Percentiles rank a stretch among this genome's conserved stretches.
Evolutionary conservation across 2,888 invertebrate species (phyloP).

Genomic region (Acleris laterana): DNA sequence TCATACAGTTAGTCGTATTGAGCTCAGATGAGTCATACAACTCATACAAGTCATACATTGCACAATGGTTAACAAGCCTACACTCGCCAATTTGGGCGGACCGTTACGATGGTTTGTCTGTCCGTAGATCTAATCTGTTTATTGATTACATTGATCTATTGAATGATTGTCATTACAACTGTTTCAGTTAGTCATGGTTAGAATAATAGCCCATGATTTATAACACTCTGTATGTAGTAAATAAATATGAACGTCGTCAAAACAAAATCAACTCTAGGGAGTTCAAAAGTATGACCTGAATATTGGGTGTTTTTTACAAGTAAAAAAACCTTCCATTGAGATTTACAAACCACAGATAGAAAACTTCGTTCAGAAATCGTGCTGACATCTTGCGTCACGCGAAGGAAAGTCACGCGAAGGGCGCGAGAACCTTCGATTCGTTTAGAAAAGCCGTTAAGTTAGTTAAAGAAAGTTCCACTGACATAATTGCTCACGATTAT

Average conservation of each 20-base stretch:
- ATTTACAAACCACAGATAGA: background rate
- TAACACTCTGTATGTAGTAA: too few relatives aligned
- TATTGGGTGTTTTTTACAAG: too few relatives aligned
- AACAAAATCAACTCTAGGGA: too few relatives aligned
- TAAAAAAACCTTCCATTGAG: too few relatives aligned
- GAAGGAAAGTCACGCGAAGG: conserved; percentile 7
- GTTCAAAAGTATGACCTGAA: too few relatives aligned
- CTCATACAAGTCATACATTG: background rate
- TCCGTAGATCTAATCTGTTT: conserved; percentile 5
- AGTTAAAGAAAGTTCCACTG: conserved; percentile 1
- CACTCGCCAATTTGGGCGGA: conserved; percentile 7
- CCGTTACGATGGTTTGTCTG: conserved; percentile 17
- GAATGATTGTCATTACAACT: conserved; percentile 1
- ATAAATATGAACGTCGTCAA: too few relatives aligned
- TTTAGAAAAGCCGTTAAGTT: conserved; percentile 4
- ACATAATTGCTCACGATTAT: conserved; percentile 1
- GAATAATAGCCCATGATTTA: too few relatives aligned
- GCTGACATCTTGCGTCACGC: conserved; percentile 10
- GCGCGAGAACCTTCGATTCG: conserved; percentile 6
- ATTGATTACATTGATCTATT: background rate
- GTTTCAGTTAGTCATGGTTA: background rate
- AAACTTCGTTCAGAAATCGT: background rate
- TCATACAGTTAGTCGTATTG: conserved; percentile 17
- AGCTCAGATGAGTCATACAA: conserved; percentile 15
- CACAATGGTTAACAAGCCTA: conserved; percentile 23